A percentile compares a stretch with the other conserved stretches of the same genome.
Evolutionary conservation across 92 coral and sea anemone species (phyloP).

Genomic region (Epizoanthus ramosus): DNA sequence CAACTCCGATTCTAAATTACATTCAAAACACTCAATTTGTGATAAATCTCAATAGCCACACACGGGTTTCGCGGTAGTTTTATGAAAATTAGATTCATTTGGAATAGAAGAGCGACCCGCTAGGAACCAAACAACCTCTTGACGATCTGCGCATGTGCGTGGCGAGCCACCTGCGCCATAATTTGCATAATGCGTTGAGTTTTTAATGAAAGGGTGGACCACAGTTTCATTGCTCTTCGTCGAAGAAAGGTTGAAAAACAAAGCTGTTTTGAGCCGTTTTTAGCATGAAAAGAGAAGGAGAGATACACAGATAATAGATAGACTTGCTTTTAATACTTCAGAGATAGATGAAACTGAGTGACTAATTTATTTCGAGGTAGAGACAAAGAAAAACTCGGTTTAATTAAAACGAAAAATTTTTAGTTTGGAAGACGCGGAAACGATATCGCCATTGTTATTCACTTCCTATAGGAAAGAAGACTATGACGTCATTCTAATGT

Average conservation of each 20-base stretch:
- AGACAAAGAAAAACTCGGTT: background rate
- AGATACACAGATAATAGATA: too few relatives aligned
- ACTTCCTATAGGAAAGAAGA: constrained; percentile 1
- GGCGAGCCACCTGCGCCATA: constrained; percentile 14
- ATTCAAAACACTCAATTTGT: constrained; percentile 19
- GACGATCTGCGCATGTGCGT: constrained; percentile 5
- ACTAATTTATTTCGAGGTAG: background rate
- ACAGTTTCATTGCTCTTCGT: background rate
- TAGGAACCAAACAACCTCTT: background rate
- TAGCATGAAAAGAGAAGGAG: too few relatives aligned
- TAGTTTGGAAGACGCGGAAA: constrained; percentile 3
- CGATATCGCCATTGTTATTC: background rate
- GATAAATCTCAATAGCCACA: constrained; percentile 18
- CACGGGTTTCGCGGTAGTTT: constrained; percentile 35
- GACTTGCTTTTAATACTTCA: too few relatives aligned
- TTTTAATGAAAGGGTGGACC: background rate
- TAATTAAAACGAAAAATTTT: background rate
- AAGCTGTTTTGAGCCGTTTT: background rate
- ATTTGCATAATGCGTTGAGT: background rate
- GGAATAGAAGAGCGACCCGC: constrained; percentile 18
- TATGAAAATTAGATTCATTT: constrained; percentile 20
- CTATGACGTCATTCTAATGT: background rate
- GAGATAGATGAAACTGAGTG: too few relatives aligned
- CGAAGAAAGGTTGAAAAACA: background rate
- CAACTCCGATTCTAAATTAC: background rate